A percentile compares a stretch with the other conserved stretches of the same genome.
Conservation (phyloP, 2,888 invertebrate genomes). For the Malthinus flaveolus region DNA sequence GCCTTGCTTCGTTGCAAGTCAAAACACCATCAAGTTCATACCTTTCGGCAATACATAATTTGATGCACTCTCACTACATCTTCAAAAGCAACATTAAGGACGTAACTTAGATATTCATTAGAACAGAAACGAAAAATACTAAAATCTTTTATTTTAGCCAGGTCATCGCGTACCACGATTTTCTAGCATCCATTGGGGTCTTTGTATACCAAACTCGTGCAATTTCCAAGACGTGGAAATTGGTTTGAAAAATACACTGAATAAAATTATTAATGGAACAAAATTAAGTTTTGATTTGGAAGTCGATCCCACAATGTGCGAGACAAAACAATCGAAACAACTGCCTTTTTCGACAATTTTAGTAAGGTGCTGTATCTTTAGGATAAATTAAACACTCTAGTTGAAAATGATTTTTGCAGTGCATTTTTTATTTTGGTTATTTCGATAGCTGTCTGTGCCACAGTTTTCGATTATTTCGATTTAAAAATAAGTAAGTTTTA, state of each 20-base stretch:
- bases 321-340: conserved; percentile 43
- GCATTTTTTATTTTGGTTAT: conserved; percentile 42
- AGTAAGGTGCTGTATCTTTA: conserved; percentile 38
- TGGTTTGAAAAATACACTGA: conserved; percentile 57
- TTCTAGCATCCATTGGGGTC: conserved; percentile 68
- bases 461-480: conserved; percentile 42
- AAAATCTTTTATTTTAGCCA: conserved; percentile 56
- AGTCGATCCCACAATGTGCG: conserved; percentile 67
- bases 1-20: conserved; percentile 65
- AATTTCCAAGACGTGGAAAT: conserved; percentile 61
- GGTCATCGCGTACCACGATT: conserved; percentile 72
- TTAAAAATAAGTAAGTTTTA: conserved; percentile 42
- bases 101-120: conserved; percentile 53
- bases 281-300: conserved; percentile 61
- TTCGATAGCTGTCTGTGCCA: conserved; percentile 41
- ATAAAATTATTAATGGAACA: conserved; percentile 57
- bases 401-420: conserved; percentile 37
- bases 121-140: not conserved
- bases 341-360: conserved; percentile 41
- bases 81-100: conserved; percentile 68
- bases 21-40: conserved; percentile 57
- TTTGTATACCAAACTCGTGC: conserved; percentile 69
- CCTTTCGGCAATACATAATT: conserved; percentile 58
- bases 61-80: conserved; percentile 64
- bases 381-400: not conserved